These are phyloP conservation scores for Oenanthe melanoleuca DNA, from an alignment of 2,113 vertebrate species.

Conservation along the genomic window DNA sequence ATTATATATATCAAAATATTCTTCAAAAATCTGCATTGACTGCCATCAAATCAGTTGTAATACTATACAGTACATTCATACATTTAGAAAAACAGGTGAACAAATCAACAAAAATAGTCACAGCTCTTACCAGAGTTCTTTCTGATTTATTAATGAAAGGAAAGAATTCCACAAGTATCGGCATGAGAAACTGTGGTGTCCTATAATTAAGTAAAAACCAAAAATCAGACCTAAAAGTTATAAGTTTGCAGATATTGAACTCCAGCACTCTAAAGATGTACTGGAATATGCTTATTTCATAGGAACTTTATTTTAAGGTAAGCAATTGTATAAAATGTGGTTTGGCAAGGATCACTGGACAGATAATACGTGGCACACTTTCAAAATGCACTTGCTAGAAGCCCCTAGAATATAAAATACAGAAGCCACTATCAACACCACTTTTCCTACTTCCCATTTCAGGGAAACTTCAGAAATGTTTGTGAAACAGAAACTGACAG, in stretches of 20 bases:
- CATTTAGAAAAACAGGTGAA: not conserved
- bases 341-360: not conserved
- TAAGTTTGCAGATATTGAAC: not conserved
- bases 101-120: not conserved
- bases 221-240: not conserved
- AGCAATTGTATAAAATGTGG: not conserved
- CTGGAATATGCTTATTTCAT: not conserved
- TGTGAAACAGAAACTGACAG: too few species aligned
- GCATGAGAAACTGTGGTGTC: constrained; percentile 90
- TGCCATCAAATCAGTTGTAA: not conserved
- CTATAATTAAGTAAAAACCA: constrained; percentile 65
- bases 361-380: not conserved
- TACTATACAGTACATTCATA: not conserved
- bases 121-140: constrained; percentile 87
- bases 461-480: too few species aligned
- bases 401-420: not conserved
- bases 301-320: not conserved
- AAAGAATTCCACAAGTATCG: constrained; percentile 88
- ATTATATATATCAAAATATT: not conserved
- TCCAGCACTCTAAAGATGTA: not conserved
- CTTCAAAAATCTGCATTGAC: not conserved
- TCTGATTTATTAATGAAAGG: constrained; percentile 93
- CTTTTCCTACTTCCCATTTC: not conserved
- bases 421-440: not conserved
- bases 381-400: not conserved